Evolutionary conservation across 2,888 invertebrate species (phyloP).

Genomic region (Trichacis sp.): DNA sequence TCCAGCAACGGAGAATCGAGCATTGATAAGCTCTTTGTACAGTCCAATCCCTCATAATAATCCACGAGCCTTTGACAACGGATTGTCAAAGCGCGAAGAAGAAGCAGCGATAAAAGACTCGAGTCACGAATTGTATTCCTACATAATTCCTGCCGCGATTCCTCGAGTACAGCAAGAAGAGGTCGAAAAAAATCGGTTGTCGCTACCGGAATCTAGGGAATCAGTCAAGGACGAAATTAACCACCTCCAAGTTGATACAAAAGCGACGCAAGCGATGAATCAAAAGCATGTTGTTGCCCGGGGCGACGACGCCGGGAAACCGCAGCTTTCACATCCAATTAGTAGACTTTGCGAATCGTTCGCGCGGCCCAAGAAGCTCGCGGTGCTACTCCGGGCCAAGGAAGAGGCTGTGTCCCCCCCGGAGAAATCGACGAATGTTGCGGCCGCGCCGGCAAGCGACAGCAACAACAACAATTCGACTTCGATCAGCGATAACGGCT

Average conservation of each 20-base stretch:
- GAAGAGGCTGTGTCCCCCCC: slow-evolving; percentile 9
- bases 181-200: no score
- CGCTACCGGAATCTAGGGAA: no score
- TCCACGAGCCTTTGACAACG: no score
- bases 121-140: no score
- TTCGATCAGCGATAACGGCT: neutral
- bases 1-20: no score
- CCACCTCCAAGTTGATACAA: neutral
- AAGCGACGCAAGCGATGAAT: slow-evolving; percentile 17
- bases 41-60: no score
- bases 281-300: neutral
- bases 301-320: slow-evolving; percentile 4
- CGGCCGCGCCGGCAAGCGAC: slow-evolving; percentile 34
- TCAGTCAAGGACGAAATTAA: no score
- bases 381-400: neutral
- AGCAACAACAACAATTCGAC: slow-evolving; percentile 20
- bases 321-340: slow-evolving; percentile 58
- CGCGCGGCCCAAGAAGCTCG: slow-evolving; percentile 19
- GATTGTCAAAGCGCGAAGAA: no score
- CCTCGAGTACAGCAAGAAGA: no score
- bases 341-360: slow-evolving; percentile 56
- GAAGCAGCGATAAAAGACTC: no score
- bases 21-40: no score
- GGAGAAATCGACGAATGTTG: slow-evolving; percentile 42
- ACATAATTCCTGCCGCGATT: no score